Conservation (phyloP, 1,140 invertebrate genomes). For the Eufriesea mexicana region DNA sequence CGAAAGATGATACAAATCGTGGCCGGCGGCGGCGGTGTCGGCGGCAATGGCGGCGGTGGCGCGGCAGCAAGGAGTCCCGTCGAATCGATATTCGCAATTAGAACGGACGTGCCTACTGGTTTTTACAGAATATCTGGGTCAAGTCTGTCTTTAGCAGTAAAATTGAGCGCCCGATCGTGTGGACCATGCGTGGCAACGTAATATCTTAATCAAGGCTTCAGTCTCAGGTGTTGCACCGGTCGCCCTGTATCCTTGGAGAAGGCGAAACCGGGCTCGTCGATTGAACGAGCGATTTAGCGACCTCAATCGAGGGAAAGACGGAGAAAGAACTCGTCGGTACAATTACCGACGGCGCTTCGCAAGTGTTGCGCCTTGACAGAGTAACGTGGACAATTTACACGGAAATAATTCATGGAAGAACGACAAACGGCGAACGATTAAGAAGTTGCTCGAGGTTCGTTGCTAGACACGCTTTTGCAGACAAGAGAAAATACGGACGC, state of each 20-base stretch:
- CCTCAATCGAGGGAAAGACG: neutral
- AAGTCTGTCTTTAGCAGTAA: slow-evolving; percentile 64
- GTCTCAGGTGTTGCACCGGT: slow-evolving; percentile 53
- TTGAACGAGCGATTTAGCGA: slow-evolving; percentile 41
- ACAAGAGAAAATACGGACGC: too few species aligned
- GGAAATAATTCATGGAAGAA: too few species aligned
- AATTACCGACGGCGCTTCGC: neutral
- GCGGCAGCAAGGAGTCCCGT: slow-evolving; percentile 21
- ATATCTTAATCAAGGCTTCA: slow-evolving; percentile 67
- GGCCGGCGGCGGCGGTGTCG: slow-evolving; percentile 9
- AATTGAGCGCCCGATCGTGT: slow-evolving; percentile 50
- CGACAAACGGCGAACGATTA: too few species aligned
- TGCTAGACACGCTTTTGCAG: too few species aligned
- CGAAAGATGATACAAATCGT: slow-evolving; percentile 58
- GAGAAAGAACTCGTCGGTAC: neutral
- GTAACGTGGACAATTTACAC: neutral
- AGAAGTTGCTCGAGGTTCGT: too few species aligned
- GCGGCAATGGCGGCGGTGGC: neutral
- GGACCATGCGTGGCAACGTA: slow-evolving; percentile 58
- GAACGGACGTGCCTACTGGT: slow-evolving; percentile 48
- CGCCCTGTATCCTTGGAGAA: slow-evolving; percentile 54
- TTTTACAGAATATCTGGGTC: slow-evolving; percentile 59
- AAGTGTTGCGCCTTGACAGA: neutral
- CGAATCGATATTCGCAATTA: slow-evolving; percentile 55
- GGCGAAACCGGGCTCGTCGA: slow-evolving; percentile 35